phyloP scores from a whole-genome alignment of 2,797 vertebrate species.

The Erithacus rubecula region DNA sequence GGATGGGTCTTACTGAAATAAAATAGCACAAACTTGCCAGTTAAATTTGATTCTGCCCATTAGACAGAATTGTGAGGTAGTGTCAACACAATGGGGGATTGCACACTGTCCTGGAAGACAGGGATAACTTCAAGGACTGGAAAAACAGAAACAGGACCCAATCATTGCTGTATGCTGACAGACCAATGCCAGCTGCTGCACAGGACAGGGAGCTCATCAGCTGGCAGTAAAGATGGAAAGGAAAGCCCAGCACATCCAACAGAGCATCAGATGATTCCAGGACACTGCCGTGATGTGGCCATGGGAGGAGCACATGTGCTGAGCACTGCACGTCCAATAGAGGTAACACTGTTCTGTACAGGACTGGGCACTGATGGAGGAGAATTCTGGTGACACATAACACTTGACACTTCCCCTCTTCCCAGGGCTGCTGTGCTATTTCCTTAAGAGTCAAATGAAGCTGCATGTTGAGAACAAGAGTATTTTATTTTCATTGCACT shows the following conservation, averaged over 20 bases:
- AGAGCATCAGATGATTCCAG: neutral
- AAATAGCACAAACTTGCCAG: neutral
- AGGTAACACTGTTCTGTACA: neutral
- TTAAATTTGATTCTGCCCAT: neutral
- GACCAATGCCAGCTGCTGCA: neutral
- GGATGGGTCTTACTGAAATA: neutral
- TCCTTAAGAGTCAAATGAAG: neutral
- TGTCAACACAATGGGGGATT: neutral
- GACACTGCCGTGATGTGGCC: neutral
- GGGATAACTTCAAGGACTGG: neutral
- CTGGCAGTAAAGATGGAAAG: neutral
- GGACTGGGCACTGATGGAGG: neutral
- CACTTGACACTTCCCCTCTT: neutral
- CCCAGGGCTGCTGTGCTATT: neutral
- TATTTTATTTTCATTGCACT: neutral
- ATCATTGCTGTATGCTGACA: neutral
- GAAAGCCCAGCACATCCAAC: neutral
- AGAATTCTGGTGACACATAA: neutral
- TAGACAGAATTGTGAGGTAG: neutral
- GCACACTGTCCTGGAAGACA: neutral
- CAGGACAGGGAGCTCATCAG: neutral
- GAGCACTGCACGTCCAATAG: neutral
- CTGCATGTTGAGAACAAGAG: neutral
- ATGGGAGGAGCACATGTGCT: accelerated
- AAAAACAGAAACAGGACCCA: slow-evolving; percentile 1